Evolutionary conservation across 1,140 invertebrate genomes (phyloP), one percentile per base, ranked within the genome.

Genomic region (Drosophila neocordata): DNA sequence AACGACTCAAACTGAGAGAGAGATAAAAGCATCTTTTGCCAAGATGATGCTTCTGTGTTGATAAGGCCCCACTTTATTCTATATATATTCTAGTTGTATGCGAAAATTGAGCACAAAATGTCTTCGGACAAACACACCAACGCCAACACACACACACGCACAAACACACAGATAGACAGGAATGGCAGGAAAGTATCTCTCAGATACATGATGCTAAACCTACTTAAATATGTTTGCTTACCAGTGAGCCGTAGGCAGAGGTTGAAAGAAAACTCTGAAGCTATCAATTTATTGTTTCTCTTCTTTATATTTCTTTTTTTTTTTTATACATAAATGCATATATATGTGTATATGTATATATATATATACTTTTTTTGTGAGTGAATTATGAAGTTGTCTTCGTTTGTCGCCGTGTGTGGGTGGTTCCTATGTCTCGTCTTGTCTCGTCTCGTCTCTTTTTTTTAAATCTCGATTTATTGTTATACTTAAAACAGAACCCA

Each of bases 1-100:
- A 88, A 88, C 84, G 83, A 88, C 83, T 88, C 83, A 88, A 88
- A 88, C 83, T 88, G 83, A 88, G 83, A 88, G 83, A 88, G 83
- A 88, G 83, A 88, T 88, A 88, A 88, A 88, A 88, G 83, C 83
- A 88, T 89, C 79, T 80, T 82, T 78, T 76, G 82, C 41, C 79
- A 82, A 87, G 83, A 77, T 88, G 83, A 88, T 88, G 83, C 84
- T 88, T 83, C 83, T 88, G 84, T 88, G 83, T 89, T 88, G 83
- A 88, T 88, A 88, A 88, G 78, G 60, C 79, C 78, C 60, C 62
- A 48, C 38, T 57, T 34, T 62, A 69, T 62, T 27, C 44, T 53
- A 55, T 59, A 63, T 59, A 56, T 38, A 20, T 48, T 66, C 34
- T 52, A 51, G 59, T 57, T 71, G 63, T 61, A 53, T 67, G 67